Evolutionary conservation across 37 sponge, comb jelly and placozoan genomes (phyloP).

Genomic region (Chondrosia reniformis): DNA sequence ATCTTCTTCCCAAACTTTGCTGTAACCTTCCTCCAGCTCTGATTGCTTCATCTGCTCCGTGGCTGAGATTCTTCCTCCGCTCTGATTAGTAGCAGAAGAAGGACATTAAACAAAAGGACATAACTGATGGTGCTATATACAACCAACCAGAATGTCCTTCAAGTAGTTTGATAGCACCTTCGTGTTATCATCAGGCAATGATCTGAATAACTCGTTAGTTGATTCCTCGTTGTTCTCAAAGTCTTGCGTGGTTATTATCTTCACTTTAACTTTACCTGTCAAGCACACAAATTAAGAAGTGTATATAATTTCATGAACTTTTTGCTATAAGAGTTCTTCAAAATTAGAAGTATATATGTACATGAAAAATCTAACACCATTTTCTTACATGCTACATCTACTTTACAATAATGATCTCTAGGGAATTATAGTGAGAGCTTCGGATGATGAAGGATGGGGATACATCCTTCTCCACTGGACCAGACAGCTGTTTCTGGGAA

Average conservation of each 20-base stretch:
- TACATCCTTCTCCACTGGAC: no score
- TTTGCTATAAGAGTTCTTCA: no score
- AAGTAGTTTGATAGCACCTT: neutral
- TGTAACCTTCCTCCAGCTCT: conserved; percentile 9
- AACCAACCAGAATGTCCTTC: conserved; percentile 15
- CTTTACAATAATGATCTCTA: no score
- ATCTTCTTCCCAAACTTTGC: neutral
- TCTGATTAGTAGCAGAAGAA: neutral
- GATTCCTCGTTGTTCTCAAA: neutral
- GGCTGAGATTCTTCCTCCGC: conserved; percentile 5
- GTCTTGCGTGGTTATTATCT: neutral
- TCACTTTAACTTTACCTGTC: conserved; percentile 9
- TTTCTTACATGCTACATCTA: no score
- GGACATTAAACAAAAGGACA: neutral
- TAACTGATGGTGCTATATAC: neutral
- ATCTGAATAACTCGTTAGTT: neutral
- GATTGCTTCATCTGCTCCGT: conserved; percentile 9
- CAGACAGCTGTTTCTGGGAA: no score
- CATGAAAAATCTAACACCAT: no score
- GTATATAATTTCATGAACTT: neutral
- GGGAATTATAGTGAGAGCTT: no score
- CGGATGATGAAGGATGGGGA: no score
- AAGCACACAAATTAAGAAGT: neutral
- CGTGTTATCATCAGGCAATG: conserved; percentile 9
- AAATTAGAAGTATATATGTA: no score